Percentiles rank a stretch among this genome's conserved stretches.
These are phyloP conservation scores for Platynereis dumerilii DNA, from an alignment of 2,888 invertebrate species.

Conservation along the genomic window DNA sequence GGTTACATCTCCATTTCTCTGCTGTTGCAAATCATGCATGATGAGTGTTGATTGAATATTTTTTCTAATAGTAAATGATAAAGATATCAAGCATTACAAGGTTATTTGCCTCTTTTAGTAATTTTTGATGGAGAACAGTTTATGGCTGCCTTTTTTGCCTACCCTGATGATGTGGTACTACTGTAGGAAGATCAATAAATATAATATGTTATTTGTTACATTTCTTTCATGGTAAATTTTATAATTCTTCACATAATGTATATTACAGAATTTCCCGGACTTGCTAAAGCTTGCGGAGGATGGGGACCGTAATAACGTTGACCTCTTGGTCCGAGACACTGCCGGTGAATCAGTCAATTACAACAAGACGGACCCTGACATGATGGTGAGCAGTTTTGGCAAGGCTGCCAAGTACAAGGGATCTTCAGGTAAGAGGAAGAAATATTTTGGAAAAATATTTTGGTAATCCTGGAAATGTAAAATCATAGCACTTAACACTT, in stretches of 20 bases:
- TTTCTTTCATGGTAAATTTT: not conserved
- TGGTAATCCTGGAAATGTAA: no score
- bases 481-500: no score
- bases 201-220: not conserved
- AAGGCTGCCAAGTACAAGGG: conserved; percentile 66
- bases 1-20: no score
- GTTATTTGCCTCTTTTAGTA: no score
- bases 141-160: no score
- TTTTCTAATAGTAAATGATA: no score
- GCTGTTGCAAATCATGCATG: no score
- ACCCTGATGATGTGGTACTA: no score
- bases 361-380: conserved; percentile 66
- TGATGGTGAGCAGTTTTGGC: conserved; percentile 75
- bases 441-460: not conserved
- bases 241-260: not conserved
- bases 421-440: not conserved
- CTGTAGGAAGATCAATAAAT: no score
- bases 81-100: no score
- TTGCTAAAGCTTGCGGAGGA: conserved; percentile 30
- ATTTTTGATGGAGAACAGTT: no score
- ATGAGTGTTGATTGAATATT: no score
- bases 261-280: conserved; percentile 28
- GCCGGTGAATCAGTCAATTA: conserved; percentile 29
- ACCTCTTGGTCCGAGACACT: conserved; percentile 33
- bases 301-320: conserved; percentile 30